These are phyloP conservation scores for Oscheius sp. DNA, from an alignment of 2,888 invertebrate genomes.

Conservation along the genomic window DNA sequence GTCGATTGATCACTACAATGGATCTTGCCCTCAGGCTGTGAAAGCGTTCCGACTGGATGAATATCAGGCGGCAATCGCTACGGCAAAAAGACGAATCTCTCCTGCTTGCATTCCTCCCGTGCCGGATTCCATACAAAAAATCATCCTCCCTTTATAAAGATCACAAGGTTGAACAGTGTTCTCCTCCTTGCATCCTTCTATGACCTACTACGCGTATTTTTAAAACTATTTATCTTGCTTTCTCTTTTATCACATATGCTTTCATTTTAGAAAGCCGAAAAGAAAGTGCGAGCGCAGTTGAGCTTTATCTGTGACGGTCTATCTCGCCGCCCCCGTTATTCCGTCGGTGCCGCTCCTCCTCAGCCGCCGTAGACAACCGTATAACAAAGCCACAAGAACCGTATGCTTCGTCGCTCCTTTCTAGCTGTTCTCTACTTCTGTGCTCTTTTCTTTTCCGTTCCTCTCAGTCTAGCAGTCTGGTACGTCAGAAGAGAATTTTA, in stretches of 20 bases:
- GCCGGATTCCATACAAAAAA: not conserved
- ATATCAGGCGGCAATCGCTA: not conserved
- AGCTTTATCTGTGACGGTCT: constrained; percentile 17
- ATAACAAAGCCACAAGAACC: no score
- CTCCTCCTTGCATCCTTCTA: not conserved
- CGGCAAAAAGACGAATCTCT: constrained; percentile 2
- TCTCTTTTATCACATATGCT: not conserved
- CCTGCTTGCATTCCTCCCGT: not conserved
- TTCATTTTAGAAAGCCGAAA: constrained; percentile 12
- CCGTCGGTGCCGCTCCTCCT: not conserved
- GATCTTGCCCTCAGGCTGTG: not conserved
- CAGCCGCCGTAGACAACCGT: not conserved
- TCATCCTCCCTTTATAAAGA: not conserved
- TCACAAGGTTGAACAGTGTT: not conserved
- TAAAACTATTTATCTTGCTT: not conserved
- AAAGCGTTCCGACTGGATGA: not conserved
- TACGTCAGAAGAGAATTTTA: constrained; percentile 64
- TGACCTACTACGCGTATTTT: not conserved
- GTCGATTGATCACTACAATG: no score
- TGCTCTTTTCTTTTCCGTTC: constrained; percentile 64
- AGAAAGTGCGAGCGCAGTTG: constrained; percentile 1
- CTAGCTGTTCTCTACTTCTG: constrained; percentile 43
- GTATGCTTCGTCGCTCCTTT: constrained; percentile 20
- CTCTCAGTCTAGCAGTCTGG: constrained; percentile 66
- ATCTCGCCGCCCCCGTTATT: constrained; percentile 24